Evolutionary conservation across 2,888 invertebrate species (phyloP).

Genomic region (Yponomeuta sedellus): DNA sequence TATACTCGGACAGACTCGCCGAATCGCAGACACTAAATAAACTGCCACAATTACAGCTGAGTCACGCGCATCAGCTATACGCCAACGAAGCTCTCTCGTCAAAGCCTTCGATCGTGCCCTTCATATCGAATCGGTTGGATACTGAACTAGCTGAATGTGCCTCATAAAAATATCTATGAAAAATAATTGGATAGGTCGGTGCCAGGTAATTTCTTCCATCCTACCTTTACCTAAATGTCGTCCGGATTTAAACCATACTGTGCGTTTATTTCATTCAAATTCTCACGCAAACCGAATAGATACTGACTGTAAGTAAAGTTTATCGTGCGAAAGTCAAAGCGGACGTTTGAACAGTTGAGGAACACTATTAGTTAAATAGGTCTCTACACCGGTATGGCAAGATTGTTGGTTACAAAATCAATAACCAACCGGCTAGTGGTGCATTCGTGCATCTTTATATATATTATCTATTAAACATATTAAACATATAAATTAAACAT

Average conservation of each 20-base stretch:
- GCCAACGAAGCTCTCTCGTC: slow-evolving; percentile 6
- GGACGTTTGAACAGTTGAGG: background rate
- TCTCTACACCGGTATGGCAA: background rate
- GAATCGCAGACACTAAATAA: slow-evolving; percentile 22
- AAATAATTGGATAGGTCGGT: background rate
- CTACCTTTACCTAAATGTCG: background rate
- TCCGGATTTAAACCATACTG: background rate
- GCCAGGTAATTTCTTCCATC: background rate
- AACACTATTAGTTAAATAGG: background rate
- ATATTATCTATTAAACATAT: too few species aligned
- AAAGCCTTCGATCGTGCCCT: slow-evolving; percentile 7
- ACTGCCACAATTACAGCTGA: slow-evolving; percentile 22
- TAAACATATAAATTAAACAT: too few species aligned
- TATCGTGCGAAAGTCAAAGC: too few species aligned
- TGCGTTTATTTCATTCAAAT: background rate
- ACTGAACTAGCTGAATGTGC: background rate
- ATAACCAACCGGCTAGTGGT: background rate
- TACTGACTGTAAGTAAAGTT: background rate
- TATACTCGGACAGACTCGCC: slow-evolving; percentile 13
- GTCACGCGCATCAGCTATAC: slow-evolving; percentile 15
- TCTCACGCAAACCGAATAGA: background rate
- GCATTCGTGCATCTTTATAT: too few species aligned
- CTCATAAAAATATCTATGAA: background rate
- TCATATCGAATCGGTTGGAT: background rate
- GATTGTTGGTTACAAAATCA: background rate